These are phyloP conservation scores for Heliconius cydno DNA, from an alignment of 2,888 invertebrate species.

Conservation along the genomic window DNA sequence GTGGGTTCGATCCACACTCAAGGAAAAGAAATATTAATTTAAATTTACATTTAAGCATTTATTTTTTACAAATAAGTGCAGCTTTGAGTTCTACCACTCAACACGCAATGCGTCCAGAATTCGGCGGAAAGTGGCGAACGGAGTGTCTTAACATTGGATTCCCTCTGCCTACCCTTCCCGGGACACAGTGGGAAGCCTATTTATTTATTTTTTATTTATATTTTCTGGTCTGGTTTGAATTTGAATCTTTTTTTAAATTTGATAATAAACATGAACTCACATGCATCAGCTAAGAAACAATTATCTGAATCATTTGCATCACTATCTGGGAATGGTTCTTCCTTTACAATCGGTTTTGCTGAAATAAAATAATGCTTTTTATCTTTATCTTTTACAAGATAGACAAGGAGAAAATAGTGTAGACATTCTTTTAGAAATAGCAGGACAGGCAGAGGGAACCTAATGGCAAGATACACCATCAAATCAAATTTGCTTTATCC, in stretches of 20 bases:
- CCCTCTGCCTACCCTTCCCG: no score
- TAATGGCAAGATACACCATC: background rate
- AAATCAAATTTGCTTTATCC: no score
- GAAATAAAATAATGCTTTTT: slow-evolving; percentile 45
- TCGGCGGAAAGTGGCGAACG: no score
- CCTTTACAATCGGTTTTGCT: slow-evolving; percentile 58
- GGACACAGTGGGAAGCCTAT: no score
- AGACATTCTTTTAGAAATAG: background rate
- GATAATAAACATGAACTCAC: slow-evolving; percentile 29
- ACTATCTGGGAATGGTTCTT: slow-evolving; percentile 56
- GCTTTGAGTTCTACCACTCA: background rate
- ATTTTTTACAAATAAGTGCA: background rate
- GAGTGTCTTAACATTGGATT: no score
- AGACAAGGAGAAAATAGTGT: background rate
- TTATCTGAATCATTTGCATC: slow-evolving; percentile 59
- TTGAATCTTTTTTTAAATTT: no score
- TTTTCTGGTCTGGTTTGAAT: no score
- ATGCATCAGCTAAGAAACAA: slow-evolving; percentile 41
- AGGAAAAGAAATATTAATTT: no score
- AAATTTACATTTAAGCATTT: no score
- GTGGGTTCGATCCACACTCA: no score
- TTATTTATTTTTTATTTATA: no score
- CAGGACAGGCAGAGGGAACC: background rate
- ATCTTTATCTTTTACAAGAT: background rate
- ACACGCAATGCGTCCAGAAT: background rate